Percentiles rank a stretch among this genome's conserved stretches.
Conservation (phyloP, 2,888 invertebrate species). For the Zaprionus obscuricornis region DNA sequence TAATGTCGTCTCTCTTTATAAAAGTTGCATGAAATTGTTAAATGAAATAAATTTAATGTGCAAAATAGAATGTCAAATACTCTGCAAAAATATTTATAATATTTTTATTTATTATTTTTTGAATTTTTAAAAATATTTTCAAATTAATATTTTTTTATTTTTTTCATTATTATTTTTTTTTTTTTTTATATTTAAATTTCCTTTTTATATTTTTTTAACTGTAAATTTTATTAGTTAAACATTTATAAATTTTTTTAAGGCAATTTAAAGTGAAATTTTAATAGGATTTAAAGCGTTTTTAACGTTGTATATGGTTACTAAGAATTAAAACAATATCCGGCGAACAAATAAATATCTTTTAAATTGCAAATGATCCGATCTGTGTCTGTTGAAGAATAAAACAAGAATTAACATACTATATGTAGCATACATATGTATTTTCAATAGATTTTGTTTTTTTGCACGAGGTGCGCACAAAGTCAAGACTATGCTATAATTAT, state of each 20-base stretch:
- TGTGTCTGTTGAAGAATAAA: conserved; percentile 15
- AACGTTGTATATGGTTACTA: background rate
- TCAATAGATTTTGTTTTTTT: conserved; percentile 47
- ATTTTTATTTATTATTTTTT: too few relatives aligned
- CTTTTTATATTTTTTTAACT: background rate
- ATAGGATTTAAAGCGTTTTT: background rate
- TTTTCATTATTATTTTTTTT: too few relatives aligned
- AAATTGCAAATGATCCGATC: conserved; percentile 19
- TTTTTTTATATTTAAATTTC: background rate
- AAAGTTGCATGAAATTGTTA: conserved; percentile 51
- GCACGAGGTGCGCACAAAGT: conserved; percentile 79
- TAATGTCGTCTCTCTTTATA: conserved; percentile 33
- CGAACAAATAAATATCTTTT: conserved; percentile 27
- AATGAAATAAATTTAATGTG: background rate
- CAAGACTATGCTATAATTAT: conserved; percentile 73
- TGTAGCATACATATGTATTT: background rate
- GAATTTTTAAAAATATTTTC: too few relatives aligned
- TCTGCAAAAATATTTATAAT: conserved; percentile 18
- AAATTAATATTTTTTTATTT: too few relatives aligned
- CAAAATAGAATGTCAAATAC: conserved; percentile 4
- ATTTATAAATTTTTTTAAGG: too few relatives aligned
- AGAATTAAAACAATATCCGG: too few relatives aligned
- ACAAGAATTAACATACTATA: conserved; percentile 5
- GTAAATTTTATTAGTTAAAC: background rate
- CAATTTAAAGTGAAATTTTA: too few relatives aligned